A percentile compares a stretch with the other conserved stretches of the same genome.
Conservation (phyloP, 2,888 invertebrate genomes). For the Agrotis exclamationis region DNA sequence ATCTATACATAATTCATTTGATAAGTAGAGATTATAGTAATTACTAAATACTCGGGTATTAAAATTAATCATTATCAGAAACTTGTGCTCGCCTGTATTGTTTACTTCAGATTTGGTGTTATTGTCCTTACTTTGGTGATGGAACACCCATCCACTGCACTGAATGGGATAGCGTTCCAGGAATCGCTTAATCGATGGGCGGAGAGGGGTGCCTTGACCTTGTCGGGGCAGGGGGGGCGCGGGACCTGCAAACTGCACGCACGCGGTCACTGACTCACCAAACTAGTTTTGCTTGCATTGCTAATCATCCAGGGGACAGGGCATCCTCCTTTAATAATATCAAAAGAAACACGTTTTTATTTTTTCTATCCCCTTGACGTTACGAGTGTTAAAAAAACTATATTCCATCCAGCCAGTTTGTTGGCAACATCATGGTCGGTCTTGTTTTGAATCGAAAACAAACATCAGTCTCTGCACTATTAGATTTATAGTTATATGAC, state of each 20-base stretch:
- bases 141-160: background rate
- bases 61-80: slow-evolving; percentile 5
- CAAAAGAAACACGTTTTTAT: slow-evolving; percentile 24
- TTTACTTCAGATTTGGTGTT: slow-evolving; percentile 26
- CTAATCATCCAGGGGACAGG: slow-evolving; percentile 60
- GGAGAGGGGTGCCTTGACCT: slow-evolving; percentile 84
- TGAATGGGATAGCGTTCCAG: slow-evolving; percentile 73
- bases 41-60: background rate
- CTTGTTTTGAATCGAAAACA: slow-evolving; percentile 41
- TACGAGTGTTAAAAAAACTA: slow-evolving; percentile 14
- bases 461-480: slow-evolving; percentile 27
- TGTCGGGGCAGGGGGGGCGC: slow-evolving; percentile 77
- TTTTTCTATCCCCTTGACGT: background rate
- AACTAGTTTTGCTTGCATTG: slow-evolving; percentile 80
- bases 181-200: slow-evolving; percentile 76
- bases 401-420: slow-evolving; percentile 21
- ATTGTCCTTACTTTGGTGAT: slow-evolving; percentile 36
- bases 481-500: slow-evolving; percentile 31
- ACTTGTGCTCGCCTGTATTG: background rate
- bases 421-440: slow-evolving; percentile 34
- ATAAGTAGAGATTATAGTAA: slow-evolving; percentile 20
- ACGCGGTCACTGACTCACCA: slow-evolving; percentile 84
- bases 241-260: slow-evolving; percentile 71
- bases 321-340: slow-evolving; percentile 25
- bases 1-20: slow-evolving; percentile 1